These are phyloP conservation scores for Protomyctophum bolini DNA, from an alignment of 2,113 vertebrate species.

Conservation along the genomic window DNA sequence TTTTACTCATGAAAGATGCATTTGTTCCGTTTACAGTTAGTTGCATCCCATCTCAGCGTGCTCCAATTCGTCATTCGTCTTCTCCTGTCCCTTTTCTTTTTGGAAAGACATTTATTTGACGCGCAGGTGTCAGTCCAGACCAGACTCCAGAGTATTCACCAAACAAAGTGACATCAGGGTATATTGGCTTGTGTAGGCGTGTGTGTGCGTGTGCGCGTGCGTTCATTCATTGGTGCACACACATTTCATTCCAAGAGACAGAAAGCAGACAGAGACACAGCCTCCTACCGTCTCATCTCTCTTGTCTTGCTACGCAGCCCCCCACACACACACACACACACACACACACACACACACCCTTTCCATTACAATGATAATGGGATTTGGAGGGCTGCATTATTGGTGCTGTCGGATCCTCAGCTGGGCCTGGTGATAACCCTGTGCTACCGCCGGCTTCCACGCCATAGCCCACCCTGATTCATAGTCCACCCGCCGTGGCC, in stretches of 20 bases:
- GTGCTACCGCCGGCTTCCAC: constrained; percentile 54
- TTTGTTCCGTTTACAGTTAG: constrained; percentile 40
- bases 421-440: constrained; percentile 58
- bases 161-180: constrained; percentile 9
- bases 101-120: constrained; percentile 47
- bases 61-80: constrained; percentile 31
- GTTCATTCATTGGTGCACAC: too few species aligned
- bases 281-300: constrained; percentile 45
- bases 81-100: constrained; percentile 9
- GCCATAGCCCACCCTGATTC: constrained; percentile 62
- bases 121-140: constrained; percentile 36
- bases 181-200: neutral
- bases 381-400: constrained; percentile 73
- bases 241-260: constrained; percentile 18
- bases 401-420: constrained; percentile 62
- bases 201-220: neutral
- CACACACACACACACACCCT: constrained; percentile 24
- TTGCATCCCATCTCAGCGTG: constrained; percentile 26
- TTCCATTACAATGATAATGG: constrained; percentile 77
- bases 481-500: constrained; percentile 45
- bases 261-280: constrained; percentile 14
- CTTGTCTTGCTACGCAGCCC: constrained; percentile 38
- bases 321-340: constrained; percentile 8
- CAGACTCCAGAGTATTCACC: constrained; percentile 36
- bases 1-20: constrained; percentile 25